Conservation (phyloP, 2,113 vertebrate species). For the Cyprinodon variegatus region DNA sequence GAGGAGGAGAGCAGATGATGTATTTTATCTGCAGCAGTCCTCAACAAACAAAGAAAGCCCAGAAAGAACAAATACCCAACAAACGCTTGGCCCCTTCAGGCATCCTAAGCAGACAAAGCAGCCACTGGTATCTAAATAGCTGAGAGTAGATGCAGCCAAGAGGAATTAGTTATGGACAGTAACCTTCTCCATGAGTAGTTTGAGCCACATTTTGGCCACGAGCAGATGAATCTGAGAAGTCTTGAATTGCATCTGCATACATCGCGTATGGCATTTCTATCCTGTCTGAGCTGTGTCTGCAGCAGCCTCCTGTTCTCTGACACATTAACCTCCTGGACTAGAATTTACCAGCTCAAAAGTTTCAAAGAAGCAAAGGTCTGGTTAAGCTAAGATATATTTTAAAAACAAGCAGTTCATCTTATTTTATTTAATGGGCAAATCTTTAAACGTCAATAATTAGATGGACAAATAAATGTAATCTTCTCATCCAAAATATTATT, state of each 20-base stretch:
- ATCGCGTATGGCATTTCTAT: constrained; percentile 10
- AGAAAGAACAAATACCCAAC: neutral
- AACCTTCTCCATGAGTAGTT: constrained; percentile 6
- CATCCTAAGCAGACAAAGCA: neutral
- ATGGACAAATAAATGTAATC: too few species aligned
- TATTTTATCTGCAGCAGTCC: constrained; percentile 11
- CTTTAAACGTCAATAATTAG: too few species aligned
- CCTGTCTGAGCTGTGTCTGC: neutral
- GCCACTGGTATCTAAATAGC: neutral
- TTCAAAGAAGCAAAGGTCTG: neutral
- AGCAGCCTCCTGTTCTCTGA: neutral
- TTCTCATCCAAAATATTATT: too few species aligned
- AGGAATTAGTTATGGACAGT: neutral
- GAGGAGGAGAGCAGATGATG: constrained; percentile 1
- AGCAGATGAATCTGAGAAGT: constrained; percentile 16
- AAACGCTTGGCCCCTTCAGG: neutral
- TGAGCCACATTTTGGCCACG: constrained; percentile 5
- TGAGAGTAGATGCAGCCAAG: neutral
- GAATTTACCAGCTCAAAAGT: neutral
- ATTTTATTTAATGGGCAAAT: too few species aligned
- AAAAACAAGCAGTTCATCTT: too few species aligned
- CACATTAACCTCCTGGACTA: neutral
- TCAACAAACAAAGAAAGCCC: constrained; percentile 3
- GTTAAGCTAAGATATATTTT: neutral
- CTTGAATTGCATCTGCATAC: constrained; percentile 14